These are phyloP conservation scores for Yponomeuta cagnagella DNA, from an alignment of 2,888 invertebrate genomes.

Conservation along the genomic window DNA sequence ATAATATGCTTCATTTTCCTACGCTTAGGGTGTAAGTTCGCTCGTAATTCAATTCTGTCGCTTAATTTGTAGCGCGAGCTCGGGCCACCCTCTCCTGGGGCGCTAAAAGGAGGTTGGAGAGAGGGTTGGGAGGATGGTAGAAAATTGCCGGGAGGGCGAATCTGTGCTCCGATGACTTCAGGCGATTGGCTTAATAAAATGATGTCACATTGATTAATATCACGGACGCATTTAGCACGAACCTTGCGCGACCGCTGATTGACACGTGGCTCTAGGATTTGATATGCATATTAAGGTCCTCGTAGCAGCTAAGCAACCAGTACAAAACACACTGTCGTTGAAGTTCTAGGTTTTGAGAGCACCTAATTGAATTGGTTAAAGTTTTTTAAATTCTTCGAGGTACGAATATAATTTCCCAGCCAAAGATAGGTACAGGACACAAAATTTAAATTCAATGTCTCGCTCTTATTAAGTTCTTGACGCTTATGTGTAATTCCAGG, in stretches of 20 bases:
- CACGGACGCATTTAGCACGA: conserved; percentile 26
- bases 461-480: not conserved
- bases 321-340: too few species aligned
- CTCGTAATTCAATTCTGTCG: conserved; percentile 50
- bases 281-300: not conserved
- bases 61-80: conserved; percentile 47
- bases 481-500: conserved; percentile 3
- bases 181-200: conserved; percentile 46
- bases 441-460: not conserved
- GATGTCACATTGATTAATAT: conserved; percentile 49
- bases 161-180: conserved; percentile 35
- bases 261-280: conserved; percentile 8
- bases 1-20: conserved; percentile 41
- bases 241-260: not conserved
- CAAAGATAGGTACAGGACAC: not conserved
- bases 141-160: conserved; percentile 41
- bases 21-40: conserved; percentile 44
- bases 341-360: too few species aligned
- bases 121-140: conserved; percentile 41
- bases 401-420: too few species aligned
- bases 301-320: not conserved
- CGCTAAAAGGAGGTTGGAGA: conserved; percentile 57
- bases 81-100: conserved; percentile 41
- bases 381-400: too few species aligned
- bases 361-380: too few species aligned